These are phyloP conservation scores for Rhinophrynus dorsalis DNA, from an alignment of 2,797 vertebrate genomes.

Conservation along the genomic window DNA sequence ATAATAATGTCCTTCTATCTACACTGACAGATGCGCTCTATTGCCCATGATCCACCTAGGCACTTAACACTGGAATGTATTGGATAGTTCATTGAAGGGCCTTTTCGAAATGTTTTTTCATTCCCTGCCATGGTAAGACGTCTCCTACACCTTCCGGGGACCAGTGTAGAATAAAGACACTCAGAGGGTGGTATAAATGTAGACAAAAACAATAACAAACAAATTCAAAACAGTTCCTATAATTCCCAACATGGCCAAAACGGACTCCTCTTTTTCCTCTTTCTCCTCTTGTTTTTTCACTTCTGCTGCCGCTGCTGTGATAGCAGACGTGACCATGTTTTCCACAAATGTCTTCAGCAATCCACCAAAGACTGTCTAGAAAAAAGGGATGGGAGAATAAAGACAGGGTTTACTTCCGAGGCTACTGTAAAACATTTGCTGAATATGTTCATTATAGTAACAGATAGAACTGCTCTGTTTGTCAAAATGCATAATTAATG, in stretches of 20 bases:
- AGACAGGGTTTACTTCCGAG: conserved; percentile 13
- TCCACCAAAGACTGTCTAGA: conserved; percentile 75
- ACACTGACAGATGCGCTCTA: conserved; percentile 35
- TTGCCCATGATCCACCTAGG: conserved; percentile 51
- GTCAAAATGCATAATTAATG: too few relatives aligned
- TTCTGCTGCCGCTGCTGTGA: conserved; percentile 77
- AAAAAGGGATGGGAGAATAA: conserved; percentile 56
- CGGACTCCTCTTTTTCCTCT: conserved; percentile 88
- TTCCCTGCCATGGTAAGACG: conserved; percentile 50
- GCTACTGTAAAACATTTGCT: background rate
- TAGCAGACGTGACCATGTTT: conserved; percentile 83
- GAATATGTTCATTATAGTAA: too few relatives aligned
- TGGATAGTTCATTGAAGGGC: conserved; percentile 43
- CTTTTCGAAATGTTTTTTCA: conserved; percentile 43
- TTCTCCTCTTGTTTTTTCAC: conserved; percentile 80
- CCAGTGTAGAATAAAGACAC: conserved; percentile 45
- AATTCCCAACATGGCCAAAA: conserved; percentile 86
- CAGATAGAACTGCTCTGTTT: too few relatives aligned
- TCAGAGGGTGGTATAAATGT: conserved; percentile 88
- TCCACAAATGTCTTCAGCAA: conserved; percentile 68
- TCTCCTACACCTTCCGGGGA: conserved; percentile 12
- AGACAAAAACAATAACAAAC: conserved; percentile 87
- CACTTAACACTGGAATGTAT: conserved; percentile 61
- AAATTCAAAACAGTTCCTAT: conserved; percentile 87
- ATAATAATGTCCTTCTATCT: conserved; percentile 50